Percentiles rank a stretch among this genome's conserved stretches.
phyloP scores from a whole-genome alignment of 2,113 vertebrate species.

The Bujurquina vittata region DNA sequence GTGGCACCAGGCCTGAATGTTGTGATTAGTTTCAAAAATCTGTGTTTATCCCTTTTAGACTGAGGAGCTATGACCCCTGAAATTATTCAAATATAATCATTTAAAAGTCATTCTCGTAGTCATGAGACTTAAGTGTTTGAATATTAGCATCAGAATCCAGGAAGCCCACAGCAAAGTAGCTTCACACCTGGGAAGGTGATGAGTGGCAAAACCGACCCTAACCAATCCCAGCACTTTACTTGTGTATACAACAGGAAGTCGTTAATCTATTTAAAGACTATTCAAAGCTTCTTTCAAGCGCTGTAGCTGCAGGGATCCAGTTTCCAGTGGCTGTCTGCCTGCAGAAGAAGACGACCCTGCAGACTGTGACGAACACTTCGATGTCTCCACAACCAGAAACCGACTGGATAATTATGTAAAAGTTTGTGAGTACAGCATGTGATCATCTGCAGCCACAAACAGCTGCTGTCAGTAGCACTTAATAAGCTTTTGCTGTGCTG shows the following conservation, averaged over 20 bases:
- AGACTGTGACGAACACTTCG: background rate
- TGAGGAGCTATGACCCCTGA: background rate
- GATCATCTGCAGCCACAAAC: background rate
- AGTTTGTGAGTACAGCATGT: background rate
- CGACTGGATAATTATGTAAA: background rate
- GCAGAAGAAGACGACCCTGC: background rate
- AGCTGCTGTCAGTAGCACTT: background rate
- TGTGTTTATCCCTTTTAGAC: background rate
- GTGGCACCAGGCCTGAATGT: background rate
- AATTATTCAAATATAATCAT: slow-evolving; percentile 9
- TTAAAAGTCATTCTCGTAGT: background rate
- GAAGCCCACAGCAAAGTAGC: background rate
- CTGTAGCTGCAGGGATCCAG: slow-evolving; percentile 32
- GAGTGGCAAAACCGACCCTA: background rate
- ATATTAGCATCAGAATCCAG: background rate
- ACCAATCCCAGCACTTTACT: background rate
- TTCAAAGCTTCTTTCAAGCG: slow-evolving; percentile 27
- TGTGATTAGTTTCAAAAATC: background rate
- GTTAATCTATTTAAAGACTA: background rate
- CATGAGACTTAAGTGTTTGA: background rate
- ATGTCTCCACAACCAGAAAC: background rate
- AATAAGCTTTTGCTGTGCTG: slow-evolving; percentile 4
- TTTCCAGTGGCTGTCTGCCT: slow-evolving; percentile 22
- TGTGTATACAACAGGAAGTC: background rate
- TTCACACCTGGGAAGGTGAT: background rate